Conservation (phyloP, 2,888 invertebrate species). For the Pardosa pseudoannulata region DNA sequence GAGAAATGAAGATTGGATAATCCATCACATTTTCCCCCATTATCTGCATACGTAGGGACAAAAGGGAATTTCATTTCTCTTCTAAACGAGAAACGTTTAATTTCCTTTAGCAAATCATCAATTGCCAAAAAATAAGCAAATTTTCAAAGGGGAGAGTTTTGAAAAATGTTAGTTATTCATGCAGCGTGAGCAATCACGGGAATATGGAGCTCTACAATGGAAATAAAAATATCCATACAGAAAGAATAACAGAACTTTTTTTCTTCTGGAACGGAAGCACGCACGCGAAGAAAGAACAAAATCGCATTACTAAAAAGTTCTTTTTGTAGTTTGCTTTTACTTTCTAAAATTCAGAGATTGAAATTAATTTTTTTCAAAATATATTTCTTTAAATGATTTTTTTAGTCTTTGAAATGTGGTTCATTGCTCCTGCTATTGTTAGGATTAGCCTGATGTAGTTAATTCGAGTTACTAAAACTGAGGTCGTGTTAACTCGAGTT, state of each 20-base stretch:
- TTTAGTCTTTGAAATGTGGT: no score
- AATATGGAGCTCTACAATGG: not conserved
- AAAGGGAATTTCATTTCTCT: conserved; percentile 35
- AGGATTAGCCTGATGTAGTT: no score
- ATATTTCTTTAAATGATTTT: no score
- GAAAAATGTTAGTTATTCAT: conserved; percentile 10
- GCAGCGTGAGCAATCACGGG: not conserved
- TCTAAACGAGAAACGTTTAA: conserved; percentile 22
- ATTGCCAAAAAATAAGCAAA: conserved; percentile 1
- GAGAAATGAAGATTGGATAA: conserved; percentile 60
- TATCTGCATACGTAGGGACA: conserved; percentile 39
- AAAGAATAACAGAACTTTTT: no score
- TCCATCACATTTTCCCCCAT: conserved; percentile 58
- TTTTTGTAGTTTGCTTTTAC: no score
- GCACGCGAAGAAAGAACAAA: no score
- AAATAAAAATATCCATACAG: conserved; percentile 1
- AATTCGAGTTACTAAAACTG: no score
- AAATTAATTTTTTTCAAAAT: no score
- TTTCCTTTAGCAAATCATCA: conserved; percentile 17
- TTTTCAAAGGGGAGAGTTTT: not conserved
- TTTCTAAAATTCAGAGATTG: no score
- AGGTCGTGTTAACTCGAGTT: no score
- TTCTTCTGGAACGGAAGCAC: not conserved
- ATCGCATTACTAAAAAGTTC: no score
- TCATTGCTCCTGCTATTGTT: no score